A percentile compares a stretch with the other conserved stretches of the same genome.
Conservation (phyloP, 1,140 invertebrate species). For the Mercenaria mercenaria region DNA sequence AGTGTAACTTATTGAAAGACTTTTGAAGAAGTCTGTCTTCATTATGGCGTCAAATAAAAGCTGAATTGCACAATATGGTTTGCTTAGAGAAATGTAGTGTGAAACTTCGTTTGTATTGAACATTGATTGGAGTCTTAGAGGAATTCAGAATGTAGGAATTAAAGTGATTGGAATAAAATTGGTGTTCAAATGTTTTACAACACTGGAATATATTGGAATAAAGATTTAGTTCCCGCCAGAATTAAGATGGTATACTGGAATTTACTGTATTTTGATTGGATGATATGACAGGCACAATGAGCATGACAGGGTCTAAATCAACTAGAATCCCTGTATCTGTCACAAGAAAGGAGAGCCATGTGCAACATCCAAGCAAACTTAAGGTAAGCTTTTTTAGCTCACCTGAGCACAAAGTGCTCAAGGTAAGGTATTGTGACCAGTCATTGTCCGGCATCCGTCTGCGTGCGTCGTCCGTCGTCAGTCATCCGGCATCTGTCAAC, state of each 20-base stretch:
- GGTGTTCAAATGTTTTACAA: background rate
- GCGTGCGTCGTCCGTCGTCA: too few species aligned
- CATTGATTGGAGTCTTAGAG: too few species aligned
- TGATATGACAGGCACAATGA: conserved; percentile 31
- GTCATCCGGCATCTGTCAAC: too few species aligned
- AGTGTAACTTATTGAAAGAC: too few species aligned
- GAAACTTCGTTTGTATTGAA: too few species aligned
- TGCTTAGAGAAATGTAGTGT: too few species aligned
- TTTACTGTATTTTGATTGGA: conserved; percentile 12
- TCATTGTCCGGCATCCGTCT: too few species aligned
- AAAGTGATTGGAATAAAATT: background rate
- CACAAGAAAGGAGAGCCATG: conserved; percentile 36
- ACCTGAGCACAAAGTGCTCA: too few species aligned
- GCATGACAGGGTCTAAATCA: conserved; percentile 32
- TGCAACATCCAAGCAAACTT: conserved; percentile 53
- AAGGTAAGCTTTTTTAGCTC: conserved; percentile 53
- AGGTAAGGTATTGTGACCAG: too few species aligned
- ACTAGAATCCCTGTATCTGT: conserved; percentile 46
- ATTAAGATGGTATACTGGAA: background rate
- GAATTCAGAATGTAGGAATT: too few species aligned
- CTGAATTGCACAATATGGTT: background rate
- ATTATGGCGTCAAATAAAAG: background rate
- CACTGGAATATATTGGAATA: background rate
- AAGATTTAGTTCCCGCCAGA: too few species aligned
- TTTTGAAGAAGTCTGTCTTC: background rate